These are phyloP conservation scores for Agrotis ipsilon DNA, from an alignment of 2,888 invertebrate species.

Conservation along the genomic window DNA sequence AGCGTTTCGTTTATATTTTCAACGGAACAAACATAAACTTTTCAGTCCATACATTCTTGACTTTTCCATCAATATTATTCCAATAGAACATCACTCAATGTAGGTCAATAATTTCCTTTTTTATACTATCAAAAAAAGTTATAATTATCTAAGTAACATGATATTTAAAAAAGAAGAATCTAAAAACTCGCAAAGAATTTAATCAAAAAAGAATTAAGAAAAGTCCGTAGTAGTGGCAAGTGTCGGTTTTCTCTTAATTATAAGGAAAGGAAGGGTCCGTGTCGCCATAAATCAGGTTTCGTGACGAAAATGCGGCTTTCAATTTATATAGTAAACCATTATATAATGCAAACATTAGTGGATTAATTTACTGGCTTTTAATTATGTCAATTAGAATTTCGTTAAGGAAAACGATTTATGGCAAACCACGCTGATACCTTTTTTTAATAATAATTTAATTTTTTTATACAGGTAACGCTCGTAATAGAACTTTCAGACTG, in stretches of 20 bases:
- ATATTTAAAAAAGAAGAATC: background rate
- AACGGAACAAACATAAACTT: too few species aligned
- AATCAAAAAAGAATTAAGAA: slow-evolving; percentile 5
- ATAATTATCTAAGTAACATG: background rate
- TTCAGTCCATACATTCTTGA: too few species aligned
- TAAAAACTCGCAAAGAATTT: slow-evolving; percentile 17
- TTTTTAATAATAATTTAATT: too few species aligned
- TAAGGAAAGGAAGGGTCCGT: slow-evolving; percentile 66
- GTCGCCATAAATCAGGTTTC: slow-evolving; percentile 69
- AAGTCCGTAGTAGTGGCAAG: slow-evolving; percentile 59
- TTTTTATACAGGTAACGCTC: too few species aligned
- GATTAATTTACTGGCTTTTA: slow-evolving; percentile 21
- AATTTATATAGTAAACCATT: slow-evolving; percentile 49
- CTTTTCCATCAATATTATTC: too few species aligned
- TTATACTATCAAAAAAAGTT: background rate
- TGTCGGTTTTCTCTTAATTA: slow-evolving; percentile 71
- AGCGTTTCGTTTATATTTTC: too few species aligned
- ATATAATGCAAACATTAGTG: slow-evolving; percentile 37
- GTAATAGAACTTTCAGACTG: too few species aligned
- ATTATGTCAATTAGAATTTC: background rate
- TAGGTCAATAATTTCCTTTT: too few species aligned
- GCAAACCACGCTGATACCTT: background rate
- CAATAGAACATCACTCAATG: too few species aligned
- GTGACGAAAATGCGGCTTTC: slow-evolving; percentile 60
- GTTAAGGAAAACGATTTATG: background rate